Evolutionary conservation across 2,797 vertebrate species (phyloP).

Genomic region (Ispidina picta): DNA sequence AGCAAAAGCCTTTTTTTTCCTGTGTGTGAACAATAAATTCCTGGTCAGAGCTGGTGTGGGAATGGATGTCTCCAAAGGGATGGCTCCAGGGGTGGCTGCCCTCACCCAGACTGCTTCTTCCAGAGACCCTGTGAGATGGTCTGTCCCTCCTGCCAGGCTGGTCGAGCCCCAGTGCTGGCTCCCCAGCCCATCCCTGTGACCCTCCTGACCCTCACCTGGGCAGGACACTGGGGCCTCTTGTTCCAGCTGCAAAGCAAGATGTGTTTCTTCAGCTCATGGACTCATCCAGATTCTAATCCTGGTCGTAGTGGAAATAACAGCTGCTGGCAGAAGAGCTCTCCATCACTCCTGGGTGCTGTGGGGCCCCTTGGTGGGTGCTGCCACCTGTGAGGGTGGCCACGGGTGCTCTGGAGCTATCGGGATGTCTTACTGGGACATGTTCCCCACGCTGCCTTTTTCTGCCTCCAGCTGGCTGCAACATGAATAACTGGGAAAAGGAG

Average conservation of each 20-base stretch:
- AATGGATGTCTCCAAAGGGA: not conserved
- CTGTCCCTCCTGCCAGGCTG: not conserved
- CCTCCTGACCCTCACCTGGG: not conserved
- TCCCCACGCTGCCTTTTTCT: not conserved
- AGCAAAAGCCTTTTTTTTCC: not conserved
- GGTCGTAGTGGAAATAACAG: not conserved
- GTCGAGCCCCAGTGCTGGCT: not conserved
- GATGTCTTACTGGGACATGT: rapidly evolving
- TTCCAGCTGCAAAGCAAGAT: not conserved
- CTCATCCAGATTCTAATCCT: not conserved
- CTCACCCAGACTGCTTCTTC: not conserved
- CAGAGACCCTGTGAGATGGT: not conserved
- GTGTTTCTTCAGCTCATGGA: not conserved
- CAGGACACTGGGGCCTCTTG: not conserved
- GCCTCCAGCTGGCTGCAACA: rapidly evolving
- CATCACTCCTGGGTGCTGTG: rapidly evolving
- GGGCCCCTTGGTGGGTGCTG: not conserved
- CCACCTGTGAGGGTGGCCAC: rapidly evolving
- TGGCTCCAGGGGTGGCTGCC: not conserved
- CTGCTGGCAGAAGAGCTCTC: not conserved
- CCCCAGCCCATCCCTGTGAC: not conserved
- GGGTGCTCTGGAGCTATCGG: rapidly evolving
- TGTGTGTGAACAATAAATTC: not conserved
- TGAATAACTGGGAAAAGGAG: rapidly evolving
- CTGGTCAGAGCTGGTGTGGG: rapidly evolving